These are phyloP conservation scores for Xestia rhomboidea DNA, from an alignment of 2,888 invertebrate species.

Conservation along the genomic window DNA sequence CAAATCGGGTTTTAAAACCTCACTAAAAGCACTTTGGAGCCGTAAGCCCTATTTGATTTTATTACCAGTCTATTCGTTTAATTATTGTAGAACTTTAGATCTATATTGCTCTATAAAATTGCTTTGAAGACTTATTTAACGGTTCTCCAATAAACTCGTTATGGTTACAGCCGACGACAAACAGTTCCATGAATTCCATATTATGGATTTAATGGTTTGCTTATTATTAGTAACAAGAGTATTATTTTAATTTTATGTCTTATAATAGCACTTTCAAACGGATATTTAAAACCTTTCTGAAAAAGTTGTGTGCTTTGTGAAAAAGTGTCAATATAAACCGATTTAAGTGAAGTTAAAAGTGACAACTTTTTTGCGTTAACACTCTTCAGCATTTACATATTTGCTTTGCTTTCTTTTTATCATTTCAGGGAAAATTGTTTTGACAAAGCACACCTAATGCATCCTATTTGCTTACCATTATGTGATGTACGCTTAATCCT, in stretches of 20 bases:
- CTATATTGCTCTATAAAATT: constrained; percentile 55
- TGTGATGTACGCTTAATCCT: constrained; percentile 27
- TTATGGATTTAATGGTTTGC: constrained; percentile 42
- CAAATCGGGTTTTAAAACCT: constrained; percentile 36
- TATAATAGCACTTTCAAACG: constrained; percentile 26
- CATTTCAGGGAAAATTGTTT: not conserved
- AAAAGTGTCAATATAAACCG: not conserved
- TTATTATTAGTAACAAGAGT: constrained; percentile 22
- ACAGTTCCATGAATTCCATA: constrained; percentile 39
- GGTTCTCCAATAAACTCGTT: constrained; percentile 58
- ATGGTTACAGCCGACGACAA: constrained; percentile 29
- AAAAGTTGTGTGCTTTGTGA: too few species aligned
- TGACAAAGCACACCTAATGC: constrained; percentile 30
- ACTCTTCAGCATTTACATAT: constrained; percentile 7
- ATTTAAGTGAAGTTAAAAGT: not conserved
- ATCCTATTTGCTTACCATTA: constrained; percentile 26
- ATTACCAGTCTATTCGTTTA: constrained; percentile 52
- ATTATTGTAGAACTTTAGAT: constrained; percentile 55
- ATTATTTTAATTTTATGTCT: constrained; percentile 22
- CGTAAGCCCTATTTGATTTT: constrained; percentile 45
- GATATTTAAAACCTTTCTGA: constrained; percentile 18
- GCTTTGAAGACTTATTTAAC: constrained; percentile 53
- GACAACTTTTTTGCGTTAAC: not conserved
- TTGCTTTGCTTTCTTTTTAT: constrained; percentile 8
- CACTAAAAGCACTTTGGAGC: constrained; percentile 37